These are phyloP conservation scores for Megaustenia siamemsis DNA, from an alignment of 2,888 invertebrate species.

Conservation along the genomic window DNA sequence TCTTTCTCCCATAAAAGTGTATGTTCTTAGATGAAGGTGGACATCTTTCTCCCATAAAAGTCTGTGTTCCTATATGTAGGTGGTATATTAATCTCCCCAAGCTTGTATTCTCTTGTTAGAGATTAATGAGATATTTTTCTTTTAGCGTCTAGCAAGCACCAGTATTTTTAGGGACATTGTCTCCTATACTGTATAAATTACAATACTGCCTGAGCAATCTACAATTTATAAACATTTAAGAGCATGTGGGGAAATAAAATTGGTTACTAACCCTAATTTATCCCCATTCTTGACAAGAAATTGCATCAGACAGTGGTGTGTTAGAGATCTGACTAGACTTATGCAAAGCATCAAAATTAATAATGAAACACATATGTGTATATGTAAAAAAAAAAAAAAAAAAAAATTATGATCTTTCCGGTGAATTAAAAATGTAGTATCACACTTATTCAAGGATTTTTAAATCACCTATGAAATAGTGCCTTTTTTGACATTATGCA, in stretches of 20 bases:
- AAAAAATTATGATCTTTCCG: slow-evolving; percentile 18
- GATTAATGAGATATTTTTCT: neutral
- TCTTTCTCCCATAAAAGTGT: too few species aligned
- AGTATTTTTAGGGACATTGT: neutral
- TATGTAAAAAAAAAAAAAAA: neutral
- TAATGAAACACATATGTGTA: neutral
- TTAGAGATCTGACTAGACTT: too few species aligned
- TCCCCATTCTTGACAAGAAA: too few species aligned
- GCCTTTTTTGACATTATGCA: slow-evolving; percentile 40
- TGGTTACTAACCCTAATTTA: neutral
- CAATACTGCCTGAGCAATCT: neutral
- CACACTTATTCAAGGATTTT: slow-evolving; percentile 21
- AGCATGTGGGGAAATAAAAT: too few species aligned
- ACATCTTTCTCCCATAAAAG: too few species aligned
- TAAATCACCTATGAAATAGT: slow-evolving; percentile 25
- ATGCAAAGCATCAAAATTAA: neutral
- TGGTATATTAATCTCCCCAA: too few species aligned
- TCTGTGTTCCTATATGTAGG: too few species aligned
- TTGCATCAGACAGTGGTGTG: too few species aligned
- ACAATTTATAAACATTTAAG: too few species aligned
- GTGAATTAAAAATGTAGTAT: neutral
- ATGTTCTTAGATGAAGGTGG: too few species aligned
- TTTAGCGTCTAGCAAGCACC: neutral
- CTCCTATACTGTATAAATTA: neutral
- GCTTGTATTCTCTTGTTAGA: neutral